Evolutionary conservation across 2,113 vertebrate genomes (phyloP), one percentile per base, ranked within the genome.

Genomic region (Pogonocichla stellata): DNA sequence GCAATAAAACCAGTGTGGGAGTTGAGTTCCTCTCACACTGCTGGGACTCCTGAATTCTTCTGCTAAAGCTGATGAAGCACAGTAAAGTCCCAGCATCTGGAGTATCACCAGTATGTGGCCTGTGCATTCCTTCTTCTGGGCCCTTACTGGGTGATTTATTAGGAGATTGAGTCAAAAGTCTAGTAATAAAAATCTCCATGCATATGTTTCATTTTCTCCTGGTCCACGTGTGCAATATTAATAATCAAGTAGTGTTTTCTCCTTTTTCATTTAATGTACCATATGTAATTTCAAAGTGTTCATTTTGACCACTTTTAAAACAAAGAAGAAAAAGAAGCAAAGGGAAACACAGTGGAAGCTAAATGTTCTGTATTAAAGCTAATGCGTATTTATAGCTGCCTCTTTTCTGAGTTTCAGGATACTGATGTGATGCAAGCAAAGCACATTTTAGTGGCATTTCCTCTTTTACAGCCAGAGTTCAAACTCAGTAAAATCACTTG

Each of bases 351-450:
- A 58, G 56, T 90, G 57, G 83, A 96, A 93, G 54, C 82, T 86
- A 87, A 91, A 91, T 93, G 64, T 95, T 84, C 73, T 87, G 80
- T 79, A 93, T 71, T 94, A 83, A 77, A 73, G 24, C 50, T 75
- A 42, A 86, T 72, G 13, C 18, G n/a, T 95, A 97, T 95, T 97
- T 97, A 90, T 92, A 95, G 80, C 45, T 93, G 53, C 47, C 64
- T 54, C 43, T 93, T 69, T 48, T 83, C 72, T 92, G 67, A 78
- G 31, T 88, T 80, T 95, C 88, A 90, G 90, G 92, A 92, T 92
- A 51, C 31, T 50, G 36, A 19, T 19, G 69, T 64, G 23, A 53
- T 92, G 40, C 56, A 96, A 72, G 82, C 80, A 93, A 89, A 75
- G n/a, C 66, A 81, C 10, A 67, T 91, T 78, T 67, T 60, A 70